Evolutionary conservation across 2,113 vertebrate species (phyloP), one percentile per base, ranked within the genome.

Genomic region (Oplegnathus fasciatus): DNA sequence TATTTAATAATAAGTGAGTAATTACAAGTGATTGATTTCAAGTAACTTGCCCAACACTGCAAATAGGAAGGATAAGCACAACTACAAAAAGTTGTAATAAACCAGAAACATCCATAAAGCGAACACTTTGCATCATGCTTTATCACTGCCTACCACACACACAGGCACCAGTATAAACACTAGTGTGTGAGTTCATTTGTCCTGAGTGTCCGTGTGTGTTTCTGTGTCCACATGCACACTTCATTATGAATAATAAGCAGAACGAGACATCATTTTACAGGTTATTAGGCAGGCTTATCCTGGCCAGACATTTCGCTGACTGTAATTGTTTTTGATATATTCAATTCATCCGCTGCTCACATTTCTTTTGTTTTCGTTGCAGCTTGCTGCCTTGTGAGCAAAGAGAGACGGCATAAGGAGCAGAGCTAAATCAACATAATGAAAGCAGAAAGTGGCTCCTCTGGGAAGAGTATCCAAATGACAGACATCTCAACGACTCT

Each of bases 241-340:
- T 26, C 67, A 75, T 89, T 83, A 73, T 86, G 84, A 90, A 83
- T 76, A 89, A 90, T 79, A 83, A 82, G 71, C 62, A 55, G 78
- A 88, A 91, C n/a, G 78, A 74, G 86, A 82, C 50, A 71, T 88
- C 66, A 86, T 91, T 95, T 94, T 85, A 89, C 92, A 94, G 88
- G 70, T 94, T 93, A 94, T 92, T 94, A 92, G 88, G 74, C 85
- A 80, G 85, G 78, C 86, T 90, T 82, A 85, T 91, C 84, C 68
- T 58, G 48, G 75, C 85, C 81, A 86, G 75, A 86, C 83, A 78
- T 92, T 88, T 79, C 82, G 68, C 86, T 84, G 88, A 91, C 82
- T 91, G 71, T 87, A 93, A 92, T 92, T 90, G 89, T 87, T 89
- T 89, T 80, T 75, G 74, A 94, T 92, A 67, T 82, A 87, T 93